Evolutionary conservation across 2,797 vertebrate species (phyloP).

Genomic region (Lutjanus campechanus): DNA sequence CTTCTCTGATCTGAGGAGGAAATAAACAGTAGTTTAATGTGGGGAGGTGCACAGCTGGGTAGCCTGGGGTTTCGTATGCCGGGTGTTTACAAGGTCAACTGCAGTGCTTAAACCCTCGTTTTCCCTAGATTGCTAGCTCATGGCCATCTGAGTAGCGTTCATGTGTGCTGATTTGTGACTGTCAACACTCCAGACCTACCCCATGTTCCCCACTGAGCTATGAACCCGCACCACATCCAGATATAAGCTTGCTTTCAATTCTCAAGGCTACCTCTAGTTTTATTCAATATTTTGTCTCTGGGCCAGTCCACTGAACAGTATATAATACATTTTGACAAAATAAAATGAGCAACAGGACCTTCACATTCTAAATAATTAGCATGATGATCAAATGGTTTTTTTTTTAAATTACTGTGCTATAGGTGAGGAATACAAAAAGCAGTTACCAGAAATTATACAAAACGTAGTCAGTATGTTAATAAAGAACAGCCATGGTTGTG

Average conservation of each 20-base stretch:
- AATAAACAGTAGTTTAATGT: background rate
- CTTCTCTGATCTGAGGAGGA: background rate
- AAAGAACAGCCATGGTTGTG: background rate
- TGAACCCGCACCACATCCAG: background rate
- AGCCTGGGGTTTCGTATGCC: slow-evolving; percentile 21
- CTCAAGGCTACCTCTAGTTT: slow-evolving; percentile 11
- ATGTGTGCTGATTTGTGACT: slow-evolving; percentile 11
- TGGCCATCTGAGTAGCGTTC: slow-evolving; percentile 1
- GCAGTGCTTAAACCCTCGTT: background rate
- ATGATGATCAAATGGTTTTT: background rate
- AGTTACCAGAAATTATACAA: background rate
- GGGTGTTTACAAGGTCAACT: slow-evolving; percentile 25
- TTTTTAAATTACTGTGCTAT: background rate
- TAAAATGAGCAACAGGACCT: background rate
- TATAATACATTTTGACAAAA: background rate
- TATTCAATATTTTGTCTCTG: slow-evolving; percentile 1
- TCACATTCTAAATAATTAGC: background rate
- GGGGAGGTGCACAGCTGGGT: slow-evolving; percentile 25
- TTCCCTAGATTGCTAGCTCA: background rate
- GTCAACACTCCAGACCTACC: background rate
- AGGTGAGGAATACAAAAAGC: background rate
- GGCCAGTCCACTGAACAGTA: background rate
- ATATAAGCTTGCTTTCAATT: slow-evolving; percentile 9
- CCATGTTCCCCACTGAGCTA: background rate
- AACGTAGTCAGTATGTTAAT: too few relatives aligned